Base-by-base conservation (phyloP, 2,888 invertebrate genomes). In the Drosophila cyrtoloma region DNA sequence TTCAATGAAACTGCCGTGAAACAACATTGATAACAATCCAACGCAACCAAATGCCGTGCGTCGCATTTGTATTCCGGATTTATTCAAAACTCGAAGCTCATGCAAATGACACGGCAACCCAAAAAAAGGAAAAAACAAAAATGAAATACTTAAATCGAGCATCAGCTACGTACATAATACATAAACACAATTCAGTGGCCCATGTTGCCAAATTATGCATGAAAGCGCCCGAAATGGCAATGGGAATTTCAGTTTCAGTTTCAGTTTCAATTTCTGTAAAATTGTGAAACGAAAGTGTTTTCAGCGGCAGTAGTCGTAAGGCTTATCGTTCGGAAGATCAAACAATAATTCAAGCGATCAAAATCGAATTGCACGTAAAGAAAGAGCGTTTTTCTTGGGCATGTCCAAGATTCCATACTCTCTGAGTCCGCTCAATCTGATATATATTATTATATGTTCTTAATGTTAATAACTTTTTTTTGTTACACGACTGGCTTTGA, bases 51-150 rank as follows among this genome's bases (percentile, higher is more conserved):
- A 63, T 78, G 53, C 63, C 73, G 73, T 73, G 79, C 72, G 16
- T 37, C 35, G 81, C 71, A 81, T 81, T 71, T 68, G 61, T 76
- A 81, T 76, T 76, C 63, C 62, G 81, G 65, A 76, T 33, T 78
- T 37, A 39, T 55, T 60, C n/a, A 71, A 71, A 55, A 19, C 63
- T 58, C 51, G 50, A 22, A 61, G 30, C 57, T 58, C 80, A 80
- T 82, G 83, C 77, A 75, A 80, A 82, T 80, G 64, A 64, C 60
- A 66, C 2, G 32, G 42, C n/a, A 42, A 37, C n/a, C 19, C 26
- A 42, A 44, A 59, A 57, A 64, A n/a, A 12, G 12, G 4, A 22
- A n/a, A 62, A 61, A 56, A 22, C n/a, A 37, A 59, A 26, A 10
- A 42, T 47, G 9, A 47, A 47, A 47, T 47, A 47, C 51, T 60